A percentile compares a stretch with the other conserved stretches of the same genome.
Conservation (phyloP, 2,113 vertebrate species). For the Grallaria varia region DNA sequence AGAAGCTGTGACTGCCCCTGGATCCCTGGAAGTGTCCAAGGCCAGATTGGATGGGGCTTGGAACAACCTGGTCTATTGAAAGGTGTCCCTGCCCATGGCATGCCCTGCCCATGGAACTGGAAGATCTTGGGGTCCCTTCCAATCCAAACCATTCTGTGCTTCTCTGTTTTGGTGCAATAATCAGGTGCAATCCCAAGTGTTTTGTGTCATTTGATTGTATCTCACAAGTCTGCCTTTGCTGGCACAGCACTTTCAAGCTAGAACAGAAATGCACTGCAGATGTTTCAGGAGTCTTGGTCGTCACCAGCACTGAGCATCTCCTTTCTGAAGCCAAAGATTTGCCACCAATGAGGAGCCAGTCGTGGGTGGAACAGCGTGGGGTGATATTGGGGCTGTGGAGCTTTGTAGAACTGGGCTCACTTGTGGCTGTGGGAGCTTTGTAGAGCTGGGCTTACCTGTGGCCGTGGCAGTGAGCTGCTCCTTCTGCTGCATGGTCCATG, state of each 20-base stretch:
- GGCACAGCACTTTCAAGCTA: accelerated
- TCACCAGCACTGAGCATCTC: not conserved
- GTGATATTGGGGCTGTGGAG: accelerated
- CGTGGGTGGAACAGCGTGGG: not conserved
- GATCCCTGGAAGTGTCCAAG: accelerated
- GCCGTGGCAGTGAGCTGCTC: not conserved
- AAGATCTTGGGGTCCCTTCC: not conserved
- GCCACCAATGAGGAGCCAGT: accelerated
- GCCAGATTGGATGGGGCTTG: accelerated
- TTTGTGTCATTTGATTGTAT: not conserved
- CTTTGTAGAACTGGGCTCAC: not conserved
- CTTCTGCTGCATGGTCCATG: accelerated
- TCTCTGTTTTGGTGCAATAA: not conserved
- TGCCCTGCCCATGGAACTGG: accelerated
- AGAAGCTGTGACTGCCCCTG: not conserved
- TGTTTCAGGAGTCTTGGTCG: not conserved
- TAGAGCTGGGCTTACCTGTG: not conserved
- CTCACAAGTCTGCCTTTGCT: not conserved
- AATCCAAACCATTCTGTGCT: not conserved
- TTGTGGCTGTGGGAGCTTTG: not conserved
- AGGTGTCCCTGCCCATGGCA: not conserved
- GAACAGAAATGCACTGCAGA: not conserved
- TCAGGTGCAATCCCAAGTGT: accelerated
- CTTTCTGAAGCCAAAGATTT: not conserved
- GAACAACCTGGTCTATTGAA: accelerated